Conservation (phyloP, 1,140 invertebrate genomes). For the Bombyx mandarina region DNA sequence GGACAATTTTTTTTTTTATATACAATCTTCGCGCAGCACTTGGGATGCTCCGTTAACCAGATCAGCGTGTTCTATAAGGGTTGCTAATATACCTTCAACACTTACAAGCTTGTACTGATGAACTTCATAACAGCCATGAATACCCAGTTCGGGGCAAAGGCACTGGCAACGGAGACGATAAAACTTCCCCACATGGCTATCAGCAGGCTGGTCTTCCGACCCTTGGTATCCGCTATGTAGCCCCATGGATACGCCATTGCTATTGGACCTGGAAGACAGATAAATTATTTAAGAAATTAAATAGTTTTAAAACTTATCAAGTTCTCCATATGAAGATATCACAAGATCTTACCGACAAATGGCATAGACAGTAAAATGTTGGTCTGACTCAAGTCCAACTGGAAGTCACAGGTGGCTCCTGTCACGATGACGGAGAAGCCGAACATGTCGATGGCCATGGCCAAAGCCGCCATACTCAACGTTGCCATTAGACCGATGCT, state of each 20-base stretch:
- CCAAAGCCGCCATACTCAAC: constrained; percentile 13
- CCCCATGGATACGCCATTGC: constrained; percentile 25
- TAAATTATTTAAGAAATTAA: not conserved
- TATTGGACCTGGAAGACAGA: constrained; percentile 16
- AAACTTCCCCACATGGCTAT: constrained; percentile 28
- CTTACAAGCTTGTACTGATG: constrained; percentile 21
- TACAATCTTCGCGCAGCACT: too few relatives aligned
- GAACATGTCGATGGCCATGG: constrained; percentile 50
- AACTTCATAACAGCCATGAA: constrained; percentile 34
- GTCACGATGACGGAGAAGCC: constrained; percentile 68
- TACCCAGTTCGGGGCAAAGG: constrained; percentile 32
- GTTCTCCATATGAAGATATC: not conserved
- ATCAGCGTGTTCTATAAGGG: too few relatives aligned
- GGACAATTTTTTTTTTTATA: too few relatives aligned
- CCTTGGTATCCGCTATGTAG: constrained; percentile 22
- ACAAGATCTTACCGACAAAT: constrained; percentile 23
- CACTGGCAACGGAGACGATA: constrained; percentile 16
- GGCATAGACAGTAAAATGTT: constrained; percentile 47
- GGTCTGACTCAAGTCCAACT: constrained; percentile 60
- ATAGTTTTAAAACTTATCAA: not conserved
- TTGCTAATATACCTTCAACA: not conserved
- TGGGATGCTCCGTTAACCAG: too few relatives aligned
- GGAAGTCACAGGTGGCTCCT: constrained; percentile 68
- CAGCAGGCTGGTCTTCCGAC: constrained; percentile 16
- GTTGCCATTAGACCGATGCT: constrained; percentile 20